phyloP scores from a whole-genome alignment of 2,797 vertebrate genomes.

The Ctenosaura bakeri region DNA sequence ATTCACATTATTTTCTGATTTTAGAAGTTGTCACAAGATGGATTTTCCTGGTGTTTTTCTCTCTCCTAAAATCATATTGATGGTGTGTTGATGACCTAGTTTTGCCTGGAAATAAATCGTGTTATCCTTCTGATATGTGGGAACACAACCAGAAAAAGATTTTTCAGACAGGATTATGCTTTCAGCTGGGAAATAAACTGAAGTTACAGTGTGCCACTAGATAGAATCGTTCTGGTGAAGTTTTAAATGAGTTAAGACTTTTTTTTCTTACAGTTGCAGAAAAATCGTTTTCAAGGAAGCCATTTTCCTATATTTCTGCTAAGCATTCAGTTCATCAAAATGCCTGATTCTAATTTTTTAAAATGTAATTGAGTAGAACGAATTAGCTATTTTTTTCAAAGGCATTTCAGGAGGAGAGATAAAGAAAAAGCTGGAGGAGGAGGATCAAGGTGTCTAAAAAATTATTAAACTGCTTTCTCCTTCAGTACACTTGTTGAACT shows the following conservation, averaged over 20 bases:
- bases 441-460: too few species aligned
- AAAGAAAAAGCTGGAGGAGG: too few species aligned
- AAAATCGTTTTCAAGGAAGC: conserved; percentile 14
- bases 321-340: conserved; percentile 19
- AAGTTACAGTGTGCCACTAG: background rate
- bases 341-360: background rate
- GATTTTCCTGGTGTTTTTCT: conserved; percentile 45
- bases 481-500: too few species aligned
- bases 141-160: conserved; percentile 16
- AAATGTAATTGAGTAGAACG: background rate
- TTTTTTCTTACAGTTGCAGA: conserved; percentile 14
- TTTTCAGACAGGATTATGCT: conserved; percentile 35
- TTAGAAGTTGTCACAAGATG: conserved; percentile 41
- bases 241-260: background rate
- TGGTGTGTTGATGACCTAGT: background rate
- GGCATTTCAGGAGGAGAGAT: background rate
- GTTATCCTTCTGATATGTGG: background rate
- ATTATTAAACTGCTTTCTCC: too few species aligned
- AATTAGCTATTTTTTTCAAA: background rate
- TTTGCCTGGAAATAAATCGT: conserved; percentile 30
- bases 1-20: conserved; percentile 18
- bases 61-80: conserved; percentile 15
- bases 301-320: conserved; percentile 13
- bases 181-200: conserved; percentile 39
- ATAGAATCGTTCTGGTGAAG: conserved; percentile 24